Evolutionary conservation across 23 tunicate genomes (phyloP), one percentile per base, ranked within the genome.

Genomic region (Clavelina lepadiformis): DNA sequence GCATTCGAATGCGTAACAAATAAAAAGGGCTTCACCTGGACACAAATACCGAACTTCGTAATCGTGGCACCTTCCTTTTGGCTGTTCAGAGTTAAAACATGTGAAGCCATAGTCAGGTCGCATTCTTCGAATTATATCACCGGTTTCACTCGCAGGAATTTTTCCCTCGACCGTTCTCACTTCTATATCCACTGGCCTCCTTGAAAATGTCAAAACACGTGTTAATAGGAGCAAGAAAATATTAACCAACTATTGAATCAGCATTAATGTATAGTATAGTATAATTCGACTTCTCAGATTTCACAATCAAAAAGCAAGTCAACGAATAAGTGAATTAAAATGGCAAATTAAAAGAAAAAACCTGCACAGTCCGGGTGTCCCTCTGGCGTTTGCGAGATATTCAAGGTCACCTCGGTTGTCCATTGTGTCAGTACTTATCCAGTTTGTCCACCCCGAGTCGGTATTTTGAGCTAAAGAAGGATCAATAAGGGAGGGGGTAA

Each of bases 21-120:
- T n/a, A n/a, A n/a, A n/a, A n/a, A n/a, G n/a, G n/a, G n/a, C n/a
- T n/a, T n/a, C 50, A 55, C 49, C 58, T 63, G 75, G 68, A 65
- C 98, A 91, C 29, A 74, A 38, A 46, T 75, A 91, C 58, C 98
- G 79, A 0, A 91, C 98, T 91, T 91, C 88, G 36, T 91, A 91
- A 71, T 91, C 84, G 1, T 75, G 35, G 59, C 98, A 91, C 7
- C 55, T 61, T 30, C 53, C 21, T 33, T 53, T 54, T 50, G 56
- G 45, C 49, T 81, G 89, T 28, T 77, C 80, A 1, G 36, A 8
- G 58, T 86, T 71, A 32, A 27, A 51, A 35, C 95, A 86, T 2
- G 66, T 7, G 26, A 86, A 72, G 18, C 95, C 95, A 25, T 22
- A 21, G 25, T 62, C 46, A 18, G 68, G 70, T 8, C 60, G 37